Conservation (phyloP, 2,888 invertebrate genomes). For the Diarsia dahlii region DNA sequence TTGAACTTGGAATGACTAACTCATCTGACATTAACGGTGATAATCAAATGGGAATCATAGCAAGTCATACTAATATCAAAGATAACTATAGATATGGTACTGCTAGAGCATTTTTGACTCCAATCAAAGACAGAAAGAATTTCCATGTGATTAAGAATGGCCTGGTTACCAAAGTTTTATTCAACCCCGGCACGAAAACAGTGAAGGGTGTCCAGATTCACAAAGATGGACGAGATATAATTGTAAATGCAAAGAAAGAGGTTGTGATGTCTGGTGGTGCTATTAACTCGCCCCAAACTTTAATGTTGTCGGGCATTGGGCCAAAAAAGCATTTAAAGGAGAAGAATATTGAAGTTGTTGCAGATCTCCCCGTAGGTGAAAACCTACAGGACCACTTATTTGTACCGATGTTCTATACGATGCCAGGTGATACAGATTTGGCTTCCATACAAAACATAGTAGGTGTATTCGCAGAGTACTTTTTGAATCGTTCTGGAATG, state of each 20-base stretch:
- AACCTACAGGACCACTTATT: slow-evolving; percentile 89
- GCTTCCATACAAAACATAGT: slow-evolving; percentile 73
- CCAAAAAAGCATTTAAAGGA: slow-evolving; percentile 82
- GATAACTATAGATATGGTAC: slow-evolving; percentile 88
- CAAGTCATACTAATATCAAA: slow-evolving; percentile 84
- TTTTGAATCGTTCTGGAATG: slow-evolving; percentile 86
- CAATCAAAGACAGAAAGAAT: slow-evolving; percentile 80
- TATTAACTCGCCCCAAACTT: slow-evolving; percentile 88
- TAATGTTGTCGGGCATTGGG: slow-evolving; percentile 89
- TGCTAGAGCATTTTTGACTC: slow-evolving; percentile 88
- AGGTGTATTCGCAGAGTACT: slow-evolving; percentile 83
- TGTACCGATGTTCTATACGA: slow-evolving; percentile 79
- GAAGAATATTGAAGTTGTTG: slow-evolving; percentile 80
- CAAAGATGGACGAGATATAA: slow-evolving; percentile 78
- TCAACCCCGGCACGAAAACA: slow-evolving; percentile 85
- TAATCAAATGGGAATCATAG: slow-evolving; percentile 87
- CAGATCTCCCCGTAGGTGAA: slow-evolving; percentile 88
- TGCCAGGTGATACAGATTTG: slow-evolving; percentile 72
- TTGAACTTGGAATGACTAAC: slow-evolving; percentile 83
- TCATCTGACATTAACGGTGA: slow-evolving; percentile 82
- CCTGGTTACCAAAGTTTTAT: slow-evolving; percentile 88
- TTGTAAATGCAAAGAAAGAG: slow-evolving; percentile 84
- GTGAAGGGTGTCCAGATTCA: slow-evolving; percentile 82
- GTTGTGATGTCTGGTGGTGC: slow-evolving; percentile 88
- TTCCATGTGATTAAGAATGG: slow-evolving; percentile 88